Percentiles rank a stretch among this genome's conserved stretches.
Conservation (phyloP, 2,797 vertebrate species). For the Hippoglossus hippoglossus region DNA sequence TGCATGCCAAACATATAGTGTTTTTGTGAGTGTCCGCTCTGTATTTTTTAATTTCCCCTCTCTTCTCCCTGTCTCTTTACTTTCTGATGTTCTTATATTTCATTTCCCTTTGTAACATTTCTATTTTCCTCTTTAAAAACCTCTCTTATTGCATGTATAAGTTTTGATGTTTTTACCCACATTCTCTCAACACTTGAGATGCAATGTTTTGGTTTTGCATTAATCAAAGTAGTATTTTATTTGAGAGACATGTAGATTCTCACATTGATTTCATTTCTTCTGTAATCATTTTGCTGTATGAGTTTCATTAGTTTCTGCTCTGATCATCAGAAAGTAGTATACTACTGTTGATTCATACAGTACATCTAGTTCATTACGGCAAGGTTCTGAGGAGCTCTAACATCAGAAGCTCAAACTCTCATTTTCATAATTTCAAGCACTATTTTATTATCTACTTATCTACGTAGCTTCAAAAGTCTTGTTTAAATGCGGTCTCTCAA, state of each 20-base stretch:
- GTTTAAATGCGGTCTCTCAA: conserved; percentile 62
- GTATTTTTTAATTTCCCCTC: conserved; percentile 62
- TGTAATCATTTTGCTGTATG: conserved; percentile 84
- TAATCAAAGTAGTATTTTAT: conserved; percentile 84
- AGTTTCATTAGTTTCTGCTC: conserved; percentile 82
- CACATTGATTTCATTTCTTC: conserved; percentile 84
- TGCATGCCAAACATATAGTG: conserved; percentile 84
- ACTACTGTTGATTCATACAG: conserved; percentile 74
- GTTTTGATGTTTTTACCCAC: conserved; percentile 76
- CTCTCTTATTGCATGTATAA: conserved; percentile 78
- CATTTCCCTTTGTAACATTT: conserved; percentile 65
- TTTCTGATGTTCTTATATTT: conserved; percentile 42
- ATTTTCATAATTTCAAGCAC: conserved; percentile 31
- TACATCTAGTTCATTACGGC: conserved; percentile 70
- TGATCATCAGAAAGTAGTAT: conserved; percentile 76
- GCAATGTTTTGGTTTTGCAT: conserved; percentile 82
- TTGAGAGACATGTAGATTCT: conserved; percentile 83
- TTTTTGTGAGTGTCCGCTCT: conserved; percentile 74
- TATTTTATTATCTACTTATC: conserved; percentile 28
- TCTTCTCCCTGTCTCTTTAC: conserved; percentile 64
- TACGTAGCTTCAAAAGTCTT: conserved; percentile 34
- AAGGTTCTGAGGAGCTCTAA: conserved; percentile 69
- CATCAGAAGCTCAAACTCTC: conserved; percentile 57
- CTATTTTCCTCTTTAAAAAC: conserved; percentile 57
- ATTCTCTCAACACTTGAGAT: conserved; percentile 82